phyloP scores from a whole-genome alignment of 1,140 invertebrate genomes.

The Coptotermes formosanus region DNA sequence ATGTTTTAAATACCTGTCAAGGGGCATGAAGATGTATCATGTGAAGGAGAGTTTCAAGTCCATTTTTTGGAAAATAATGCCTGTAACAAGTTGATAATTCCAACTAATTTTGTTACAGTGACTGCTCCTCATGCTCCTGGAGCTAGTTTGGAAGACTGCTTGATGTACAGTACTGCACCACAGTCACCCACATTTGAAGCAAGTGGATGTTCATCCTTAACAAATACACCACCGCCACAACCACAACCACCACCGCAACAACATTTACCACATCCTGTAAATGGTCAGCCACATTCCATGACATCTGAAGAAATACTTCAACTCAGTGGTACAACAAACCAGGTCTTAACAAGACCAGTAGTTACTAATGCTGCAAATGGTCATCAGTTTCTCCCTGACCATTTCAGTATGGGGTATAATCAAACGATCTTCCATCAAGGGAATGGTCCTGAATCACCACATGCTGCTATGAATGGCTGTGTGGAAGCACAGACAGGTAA shows the following conservation, averaged over 20 bases:
- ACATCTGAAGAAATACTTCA: not conserved
- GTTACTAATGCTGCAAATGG: not conserved
- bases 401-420: not conserved
- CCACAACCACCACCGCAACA: not conserved
- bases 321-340: not conserved
- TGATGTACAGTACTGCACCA: constrained; percentile 49
- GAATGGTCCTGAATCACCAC: not conserved
- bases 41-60: too few relatives aligned
- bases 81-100: too few relatives aligned
- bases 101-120: not conserved
- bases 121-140: constrained; percentile 35
- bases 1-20: too few relatives aligned
- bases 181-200: constrained; percentile 44
- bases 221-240: not conserved
- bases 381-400: not conserved
- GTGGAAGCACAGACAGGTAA: not conserved
- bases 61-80: too few relatives aligned
- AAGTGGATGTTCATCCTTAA: not conserved
- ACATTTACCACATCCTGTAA: not conserved
- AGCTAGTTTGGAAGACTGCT: constrained; percentile 48
- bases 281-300: not conserved
- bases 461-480: not conserved
- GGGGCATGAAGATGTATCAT: too few relatives aligned
- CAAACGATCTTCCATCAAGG: not conserved
- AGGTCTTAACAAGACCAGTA: not conserved